Evolutionary conservation across 2,797 vertebrate species (phyloP).

Genomic region (Dendrocincla tyrannina): DNA sequence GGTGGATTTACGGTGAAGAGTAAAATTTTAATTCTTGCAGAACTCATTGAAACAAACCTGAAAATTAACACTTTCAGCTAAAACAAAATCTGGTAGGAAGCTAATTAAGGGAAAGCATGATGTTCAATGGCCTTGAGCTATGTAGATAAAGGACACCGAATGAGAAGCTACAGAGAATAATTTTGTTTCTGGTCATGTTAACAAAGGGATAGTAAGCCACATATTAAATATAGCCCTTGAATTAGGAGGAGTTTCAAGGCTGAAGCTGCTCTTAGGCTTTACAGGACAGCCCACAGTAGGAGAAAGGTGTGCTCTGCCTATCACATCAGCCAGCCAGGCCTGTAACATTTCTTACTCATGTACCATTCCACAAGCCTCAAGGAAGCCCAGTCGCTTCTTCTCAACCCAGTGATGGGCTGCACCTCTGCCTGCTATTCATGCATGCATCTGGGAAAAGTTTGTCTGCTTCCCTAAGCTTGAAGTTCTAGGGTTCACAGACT

Average conservation of each 20-base stretch:
- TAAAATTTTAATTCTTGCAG: not conserved
- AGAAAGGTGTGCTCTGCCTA: not conserved
- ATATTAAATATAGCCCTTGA: not conserved
- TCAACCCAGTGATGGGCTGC: not conserved
- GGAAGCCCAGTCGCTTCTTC: not conserved
- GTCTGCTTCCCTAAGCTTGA: not conserved
- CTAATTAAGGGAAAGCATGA: not conserved
- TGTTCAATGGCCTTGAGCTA: not conserved
- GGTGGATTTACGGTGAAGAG: not conserved
- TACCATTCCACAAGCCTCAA: accelerated
- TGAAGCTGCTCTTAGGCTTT: not conserved
- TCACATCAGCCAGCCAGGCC: not conserved
- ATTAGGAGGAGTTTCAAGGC: not conserved
- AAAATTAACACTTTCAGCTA: not conserved
- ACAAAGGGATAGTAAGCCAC: not conserved
- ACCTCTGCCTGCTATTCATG: not conserved
- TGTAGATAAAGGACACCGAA: not conserved
- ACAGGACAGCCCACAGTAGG: not conserved
- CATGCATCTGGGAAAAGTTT: not conserved
- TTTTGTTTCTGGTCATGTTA: not conserved
- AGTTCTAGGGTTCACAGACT: not conserved
- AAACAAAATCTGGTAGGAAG: not conserved
- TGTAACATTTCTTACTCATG: not conserved
- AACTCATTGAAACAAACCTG: not conserved
- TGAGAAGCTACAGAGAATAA: not conserved